Evolutionary conservation across 2,888 invertebrate species (phyloP).

Genomic region (Athetis lepigone): DNA sequence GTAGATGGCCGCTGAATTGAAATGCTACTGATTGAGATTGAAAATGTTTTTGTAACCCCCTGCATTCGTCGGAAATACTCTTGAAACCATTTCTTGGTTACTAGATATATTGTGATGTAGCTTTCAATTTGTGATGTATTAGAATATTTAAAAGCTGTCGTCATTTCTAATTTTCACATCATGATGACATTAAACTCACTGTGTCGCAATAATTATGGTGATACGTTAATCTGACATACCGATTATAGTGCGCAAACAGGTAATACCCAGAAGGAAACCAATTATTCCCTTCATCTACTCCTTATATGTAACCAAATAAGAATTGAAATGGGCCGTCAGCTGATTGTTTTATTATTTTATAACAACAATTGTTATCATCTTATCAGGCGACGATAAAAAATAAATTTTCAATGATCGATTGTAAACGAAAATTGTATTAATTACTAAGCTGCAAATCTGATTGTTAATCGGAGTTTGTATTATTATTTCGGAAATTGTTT

Average conservation of each 20-base stretch:
- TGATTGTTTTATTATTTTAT: conserved; percentile 29
- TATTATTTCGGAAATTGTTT: neutral
- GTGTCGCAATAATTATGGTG: conserved; percentile 24
- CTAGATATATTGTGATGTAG: neutral
- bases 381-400: conserved; percentile 42
- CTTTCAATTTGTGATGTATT: conserved; percentile 5
- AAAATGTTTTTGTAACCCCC: too few species aligned
- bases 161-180: conserved; percentile 17
- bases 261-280: conserved; percentile 15
- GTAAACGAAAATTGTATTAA: conserved; percentile 16
- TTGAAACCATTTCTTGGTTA: neutral
- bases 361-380: conserved; percentile 24
- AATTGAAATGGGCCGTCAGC: conserved; percentile 42
- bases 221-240: conserved; percentile 27
- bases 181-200: conserved; percentile 32
- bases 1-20: too few species aligned
- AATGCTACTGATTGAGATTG: too few species aligned
- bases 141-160: neutral
- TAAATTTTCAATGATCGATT: conserved; percentile 41
- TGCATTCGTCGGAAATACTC: neutral
- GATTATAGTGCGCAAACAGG: conserved; percentile 23
- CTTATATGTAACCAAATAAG: conserved; percentile 49
- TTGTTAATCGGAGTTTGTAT: conserved; percentile 1
- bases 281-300: conserved; percentile 20
- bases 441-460: conserved; percentile 21